Evolutionary conservation across 2,888 invertebrate species (phyloP), one percentile per base, ranked within the genome.

Genomic region (Phania funesta): DNA sequence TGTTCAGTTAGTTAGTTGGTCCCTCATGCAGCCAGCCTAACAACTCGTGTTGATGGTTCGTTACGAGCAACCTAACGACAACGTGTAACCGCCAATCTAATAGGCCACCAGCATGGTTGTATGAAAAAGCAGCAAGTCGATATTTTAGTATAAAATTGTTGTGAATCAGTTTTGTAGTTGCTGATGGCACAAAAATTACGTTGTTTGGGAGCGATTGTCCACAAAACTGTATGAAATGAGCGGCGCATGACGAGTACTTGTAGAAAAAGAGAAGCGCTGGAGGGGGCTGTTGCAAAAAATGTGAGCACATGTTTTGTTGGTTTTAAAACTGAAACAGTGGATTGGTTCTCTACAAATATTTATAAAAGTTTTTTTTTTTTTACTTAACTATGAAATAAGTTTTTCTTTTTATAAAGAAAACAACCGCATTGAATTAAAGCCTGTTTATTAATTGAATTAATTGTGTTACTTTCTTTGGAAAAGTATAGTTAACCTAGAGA

Each of bases 81-180:
- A 87, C 87, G 87, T 89, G 88, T 88, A 89, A 89, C 89, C 89
- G 89, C 89, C 89, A 89, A 89, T 88, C 86, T 89, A 89, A 87
- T 87, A 89, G 89, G 89, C 88, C 81, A 87, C 84, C 89, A 89
- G 86, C 82, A 86, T 16, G 6, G n/a, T 4, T 65, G 9, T 71
- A 81, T 84, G 84, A 77, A 83, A 79, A 74, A 60, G 65, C 52
- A 87, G 85, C 83, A 86, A 84, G 87, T n/a, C 38, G 56, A 62
- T 65, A 35, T 78, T 74, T 54, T 20, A 9, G 7, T 24, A 38
- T 13, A 52, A 7, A 20, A 64, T 50, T 52, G 4, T 52, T 22
- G 38, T 22, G 60, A 71, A 73, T 41, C 54, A 74, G 58, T 74
- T 81, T 68, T 74, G 77, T 77, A 77, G 62, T 46, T 44, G 52